Conservation (phyloP, 2,797 vertebrate species). For the Podarcis siculus region DNA sequence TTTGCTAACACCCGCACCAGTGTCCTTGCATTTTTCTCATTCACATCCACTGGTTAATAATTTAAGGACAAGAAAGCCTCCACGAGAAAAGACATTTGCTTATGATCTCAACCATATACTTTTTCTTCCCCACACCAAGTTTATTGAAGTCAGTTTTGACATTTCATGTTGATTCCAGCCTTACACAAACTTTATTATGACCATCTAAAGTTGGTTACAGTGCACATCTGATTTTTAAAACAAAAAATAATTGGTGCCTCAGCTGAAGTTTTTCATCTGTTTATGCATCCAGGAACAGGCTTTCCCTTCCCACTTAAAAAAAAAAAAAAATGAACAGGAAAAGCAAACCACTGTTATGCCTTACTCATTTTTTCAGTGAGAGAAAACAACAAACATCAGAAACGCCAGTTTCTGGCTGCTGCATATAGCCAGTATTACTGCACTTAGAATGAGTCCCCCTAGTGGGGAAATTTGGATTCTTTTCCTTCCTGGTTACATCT, state of each 20-base stretch:
- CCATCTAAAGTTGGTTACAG: background rate
- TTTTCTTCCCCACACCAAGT: background rate
- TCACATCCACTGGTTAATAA: background rate
- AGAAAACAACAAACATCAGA: background rate
- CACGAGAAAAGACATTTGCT: background rate
- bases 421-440: background rate
- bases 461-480: background rate
- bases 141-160: constrained; percentile 3
- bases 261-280: background rate
- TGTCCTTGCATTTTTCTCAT: background rate
- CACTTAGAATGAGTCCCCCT: constrained; percentile 18
- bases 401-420: background rate
- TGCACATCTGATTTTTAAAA: background rate
- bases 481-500: background rate
- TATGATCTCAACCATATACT: background rate
- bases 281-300: background rate
- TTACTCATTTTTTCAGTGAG: background rate
- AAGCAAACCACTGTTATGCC: background rate
- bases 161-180: background rate
- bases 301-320: background rate
- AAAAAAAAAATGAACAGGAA: background rate
- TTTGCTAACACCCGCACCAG: background rate
- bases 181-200: background rate
- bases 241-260: no score
- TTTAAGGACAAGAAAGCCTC: background rate